Conservation (phyloP, 2,888 invertebrate genomes). For the Caenorhabditis zanzibari region DNA sequence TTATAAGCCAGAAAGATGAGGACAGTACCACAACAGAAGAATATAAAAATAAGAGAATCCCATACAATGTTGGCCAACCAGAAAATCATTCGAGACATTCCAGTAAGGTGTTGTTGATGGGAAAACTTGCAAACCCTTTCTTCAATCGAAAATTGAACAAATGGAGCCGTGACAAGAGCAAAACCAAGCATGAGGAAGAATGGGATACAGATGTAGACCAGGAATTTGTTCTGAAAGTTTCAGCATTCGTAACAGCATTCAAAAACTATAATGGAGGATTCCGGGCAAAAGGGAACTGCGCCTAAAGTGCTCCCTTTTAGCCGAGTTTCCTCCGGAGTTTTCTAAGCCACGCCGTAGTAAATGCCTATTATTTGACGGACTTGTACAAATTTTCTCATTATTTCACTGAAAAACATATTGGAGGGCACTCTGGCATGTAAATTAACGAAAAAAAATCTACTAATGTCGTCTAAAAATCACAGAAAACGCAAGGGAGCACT, state of each 20-base stretch:
- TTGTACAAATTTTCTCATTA: too few relatives aligned
- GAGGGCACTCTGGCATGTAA: too few relatives aligned
- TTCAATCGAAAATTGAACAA: slow-evolving; percentile 32
- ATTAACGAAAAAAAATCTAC: too few relatives aligned
- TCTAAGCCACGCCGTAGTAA: too few relatives aligned
- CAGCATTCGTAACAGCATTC: slow-evolving; percentile 49
- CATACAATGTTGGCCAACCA: slow-evolving; percentile 23
- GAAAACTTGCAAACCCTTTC: slow-evolving; percentile 26
- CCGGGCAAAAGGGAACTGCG: too few relatives aligned
- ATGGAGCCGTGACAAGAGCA: slow-evolving; percentile 39
- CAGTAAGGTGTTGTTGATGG: slow-evolving; percentile 32
- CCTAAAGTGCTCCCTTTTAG: too few relatives aligned
- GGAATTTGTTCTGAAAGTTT: slow-evolving; percentile 4
- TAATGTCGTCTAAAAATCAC: too few relatives aligned
- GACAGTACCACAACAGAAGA: not conserved
- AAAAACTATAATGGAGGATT: too few relatives aligned
- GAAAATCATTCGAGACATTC: slow-evolving; percentile 26
- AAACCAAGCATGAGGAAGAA: slow-evolving; percentile 23
- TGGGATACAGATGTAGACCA: not conserved
- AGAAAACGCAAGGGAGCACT: too few relatives aligned
- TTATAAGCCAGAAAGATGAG: slow-evolving; percentile 17
- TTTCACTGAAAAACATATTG: too few relatives aligned
- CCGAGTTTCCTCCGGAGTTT: too few relatives aligned
- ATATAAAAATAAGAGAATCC: slow-evolving; percentile 22
- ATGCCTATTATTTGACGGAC: too few relatives aligned